Conservation (phyloP, 1,140 invertebrate species). For the Ips typographus region DNA sequence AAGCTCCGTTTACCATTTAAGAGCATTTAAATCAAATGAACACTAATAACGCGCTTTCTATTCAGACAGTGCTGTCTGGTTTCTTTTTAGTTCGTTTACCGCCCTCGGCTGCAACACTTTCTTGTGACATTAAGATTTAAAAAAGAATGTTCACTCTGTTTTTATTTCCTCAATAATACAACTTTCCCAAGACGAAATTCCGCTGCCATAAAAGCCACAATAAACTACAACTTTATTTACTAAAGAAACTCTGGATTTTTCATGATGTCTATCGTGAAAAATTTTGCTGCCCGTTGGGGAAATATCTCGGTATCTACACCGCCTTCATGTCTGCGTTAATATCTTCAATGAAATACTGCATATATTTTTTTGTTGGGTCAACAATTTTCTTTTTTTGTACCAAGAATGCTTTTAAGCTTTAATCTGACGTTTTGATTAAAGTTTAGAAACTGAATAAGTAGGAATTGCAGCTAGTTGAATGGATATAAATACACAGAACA, state of each 20-base stretch:
- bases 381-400: too few species aligned
- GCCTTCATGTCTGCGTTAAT: neutral
- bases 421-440: too few species aligned
- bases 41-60: conserved; percentile 7
- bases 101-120: conserved; percentile 11
- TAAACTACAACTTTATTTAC: conserved; percentile 21
- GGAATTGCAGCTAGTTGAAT: too few species aligned
- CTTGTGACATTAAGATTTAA: conserved; percentile 20
- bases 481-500: too few species aligned
- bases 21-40: conserved; percentile 19
- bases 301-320: neutral
- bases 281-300: neutral
- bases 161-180: conserved; percentile 27
- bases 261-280: conserved; percentile 11
- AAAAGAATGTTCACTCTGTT: conserved; percentile 20
- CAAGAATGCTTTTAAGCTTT: too few species aligned
- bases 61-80: conserved; percentile 10
- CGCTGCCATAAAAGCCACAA: conserved; percentile 15
- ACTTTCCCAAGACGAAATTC: conserved; percentile 20
- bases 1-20: neutral
- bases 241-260: conserved; percentile 17
- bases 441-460: too few species aligned
- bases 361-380: too few species aligned
- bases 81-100: conserved; percentile 14
- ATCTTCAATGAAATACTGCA: neutral